phyloP scores from a whole-genome alignment of 2,797 vertebrate genomes.

The Sebastes nivosus region DNA sequence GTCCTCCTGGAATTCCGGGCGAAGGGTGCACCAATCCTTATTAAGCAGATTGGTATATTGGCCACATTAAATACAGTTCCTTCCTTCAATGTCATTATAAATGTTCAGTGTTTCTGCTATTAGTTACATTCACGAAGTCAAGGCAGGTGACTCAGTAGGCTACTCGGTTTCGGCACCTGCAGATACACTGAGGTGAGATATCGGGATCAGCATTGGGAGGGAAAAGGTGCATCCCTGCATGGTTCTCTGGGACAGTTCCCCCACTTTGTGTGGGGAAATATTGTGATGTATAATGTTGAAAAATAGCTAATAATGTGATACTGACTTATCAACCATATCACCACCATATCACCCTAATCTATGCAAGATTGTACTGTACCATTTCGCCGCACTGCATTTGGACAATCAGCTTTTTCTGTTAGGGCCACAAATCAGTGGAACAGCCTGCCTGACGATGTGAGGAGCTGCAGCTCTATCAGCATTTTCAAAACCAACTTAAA shows the following conservation, averaged over 20 bases:
- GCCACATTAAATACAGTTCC: background rate
- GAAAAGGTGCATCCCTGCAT: background rate
- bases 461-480: too few species aligned
- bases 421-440: too few species aligned
- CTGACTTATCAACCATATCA: background rate
- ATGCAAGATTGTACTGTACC: too few species aligned
- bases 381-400: too few species aligned
- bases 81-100: background rate
- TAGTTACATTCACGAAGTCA: background rate
- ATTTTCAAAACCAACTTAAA: too few species aligned
- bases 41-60: background rate
- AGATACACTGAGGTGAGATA: background rate
- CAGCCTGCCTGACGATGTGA: too few species aligned
- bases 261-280: background rate
- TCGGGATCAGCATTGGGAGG: background rate
- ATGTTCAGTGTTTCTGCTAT: background rate
- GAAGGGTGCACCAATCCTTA: background rate
- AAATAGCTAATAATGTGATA: background rate
- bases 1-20: background rate
- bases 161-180: background rate
- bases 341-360: too few species aligned
- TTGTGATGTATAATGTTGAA: background rate
- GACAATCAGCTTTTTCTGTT: too few species aligned
- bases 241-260: background rate
- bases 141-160: background rate